These are phyloP conservation scores for Drosophila varians DNA, from an alignment of 1,140 invertebrate genomes.

Conservation along the genomic window DNA sequence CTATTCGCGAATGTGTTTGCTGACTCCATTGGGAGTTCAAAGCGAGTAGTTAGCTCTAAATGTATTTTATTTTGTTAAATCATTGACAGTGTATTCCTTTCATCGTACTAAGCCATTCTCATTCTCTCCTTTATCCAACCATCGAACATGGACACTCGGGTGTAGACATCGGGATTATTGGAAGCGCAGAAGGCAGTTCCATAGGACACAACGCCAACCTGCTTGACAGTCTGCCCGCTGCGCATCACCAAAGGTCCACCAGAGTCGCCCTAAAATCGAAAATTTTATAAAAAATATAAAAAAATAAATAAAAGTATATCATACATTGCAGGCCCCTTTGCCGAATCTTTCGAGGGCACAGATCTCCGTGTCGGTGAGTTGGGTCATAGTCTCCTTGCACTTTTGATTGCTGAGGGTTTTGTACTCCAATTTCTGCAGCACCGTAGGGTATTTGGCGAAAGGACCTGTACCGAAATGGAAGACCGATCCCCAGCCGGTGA, in stretches of 20 bases:
- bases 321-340: conserved; percentile 84
- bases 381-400: conserved; percentile 72
- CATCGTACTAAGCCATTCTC: too few species aligned
- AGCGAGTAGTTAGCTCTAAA: neutral
- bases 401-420: conserved; percentile 66
- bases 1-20: neutral
- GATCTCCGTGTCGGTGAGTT: conserved; percentile 83
- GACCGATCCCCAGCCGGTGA: conserved; percentile 81
- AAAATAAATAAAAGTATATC: conserved; percentile 69
- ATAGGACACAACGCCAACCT: conserved; percentile 89
- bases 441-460: conserved; percentile 70
- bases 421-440: conserved; percentile 66
- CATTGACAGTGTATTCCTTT: too few species aligned
- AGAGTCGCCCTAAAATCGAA: conserved; percentile 87
- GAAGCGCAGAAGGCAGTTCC: conserved; percentile 86
- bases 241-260: conserved; percentile 87
- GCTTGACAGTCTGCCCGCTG: conserved; percentile 57
- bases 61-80: too few species aligned
- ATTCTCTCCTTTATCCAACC: conserved; percentile 84
- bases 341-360: conserved; percentile 84
- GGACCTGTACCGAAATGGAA: conserved; percentile 75
- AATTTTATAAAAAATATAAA: neutral
- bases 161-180: conserved; percentile 86
- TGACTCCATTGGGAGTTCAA: neutral
- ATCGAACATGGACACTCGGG: conserved; percentile 84